Percentiles rank a stretch among this genome's conserved stretches.
Conservation (phyloP, 2,113 vertebrate genomes). For the Grammomys dolichurus region DNA sequence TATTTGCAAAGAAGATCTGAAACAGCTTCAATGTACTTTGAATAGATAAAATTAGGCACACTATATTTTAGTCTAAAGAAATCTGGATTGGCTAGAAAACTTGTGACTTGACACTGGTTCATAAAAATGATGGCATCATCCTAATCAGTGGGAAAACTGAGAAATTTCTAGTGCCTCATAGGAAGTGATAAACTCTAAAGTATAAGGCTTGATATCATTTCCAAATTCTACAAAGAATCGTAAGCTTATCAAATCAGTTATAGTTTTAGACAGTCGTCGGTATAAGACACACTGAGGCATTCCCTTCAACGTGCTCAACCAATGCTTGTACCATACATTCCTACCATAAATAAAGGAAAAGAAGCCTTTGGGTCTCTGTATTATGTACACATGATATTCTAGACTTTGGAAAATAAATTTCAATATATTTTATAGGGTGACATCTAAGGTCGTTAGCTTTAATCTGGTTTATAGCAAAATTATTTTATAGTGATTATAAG, state of each 20-base stretch:
- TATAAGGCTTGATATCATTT: background rate
- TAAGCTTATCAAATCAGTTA: background rate
- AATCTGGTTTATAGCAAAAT: background rate
- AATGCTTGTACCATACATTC: background rate
- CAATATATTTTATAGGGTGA: background rate
- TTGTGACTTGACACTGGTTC: background rate
- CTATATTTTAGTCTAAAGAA: background rate
- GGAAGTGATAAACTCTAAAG: background rate
- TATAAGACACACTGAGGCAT: background rate
- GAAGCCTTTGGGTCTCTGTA: background rate
- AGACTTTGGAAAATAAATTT: background rate
- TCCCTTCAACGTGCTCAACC: background rate
- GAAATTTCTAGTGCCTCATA: background rate
- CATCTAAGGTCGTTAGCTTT: background rate
- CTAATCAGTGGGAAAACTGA: background rate
- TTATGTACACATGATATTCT: background rate
- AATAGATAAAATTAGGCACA: slow-evolving; percentile 14
- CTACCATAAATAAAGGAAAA: background rate
- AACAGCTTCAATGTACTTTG: background rate
- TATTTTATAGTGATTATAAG: background rate
- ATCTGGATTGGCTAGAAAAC: background rate
- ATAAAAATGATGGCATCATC: background rate
- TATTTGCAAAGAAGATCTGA: background rate
- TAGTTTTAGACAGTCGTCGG: background rate
- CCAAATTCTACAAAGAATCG: background rate